A percentile compares a stretch with the other conserved stretches of the same genome.
Conservation (phyloP, 2,113 vertebrate genomes). For the Mormyrus iriodes region DNA sequence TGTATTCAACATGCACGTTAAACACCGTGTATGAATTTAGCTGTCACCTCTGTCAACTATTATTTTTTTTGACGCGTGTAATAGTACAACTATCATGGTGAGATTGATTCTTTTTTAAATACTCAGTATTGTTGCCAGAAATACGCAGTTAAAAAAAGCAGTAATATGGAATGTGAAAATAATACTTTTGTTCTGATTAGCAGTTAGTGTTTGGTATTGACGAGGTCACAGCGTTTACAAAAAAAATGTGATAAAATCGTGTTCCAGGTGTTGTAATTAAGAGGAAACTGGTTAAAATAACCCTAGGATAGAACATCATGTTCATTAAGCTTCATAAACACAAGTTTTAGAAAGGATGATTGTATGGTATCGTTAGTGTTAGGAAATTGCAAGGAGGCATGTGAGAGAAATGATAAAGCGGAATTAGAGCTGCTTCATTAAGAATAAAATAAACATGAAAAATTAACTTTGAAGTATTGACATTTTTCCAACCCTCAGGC, state of each 20-base stretch:
- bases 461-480: background rate
- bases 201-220: background rate
- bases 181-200: background rate
- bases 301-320: background rate
- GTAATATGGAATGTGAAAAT: background rate
- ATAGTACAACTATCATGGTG: background rate
- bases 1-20: background rate
- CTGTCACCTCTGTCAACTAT: background rate
- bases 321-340: background rate
- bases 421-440: background rate
- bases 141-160: background rate
- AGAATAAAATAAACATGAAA: background rate
- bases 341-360: background rate
- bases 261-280: background rate
- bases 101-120: slow-evolving; percentile 2
- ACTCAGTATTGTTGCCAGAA: background rate
- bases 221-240: background rate
- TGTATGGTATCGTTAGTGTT: background rate
- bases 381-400: background rate
- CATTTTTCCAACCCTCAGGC: background rate
- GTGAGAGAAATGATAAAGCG: background rate
- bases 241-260: background rate
- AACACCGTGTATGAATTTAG: background rate
- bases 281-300: background rate
- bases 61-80: background rate